Conservation (phyloP, 2,888 invertebrate genomes). For the Cheilosia soror region DNA sequence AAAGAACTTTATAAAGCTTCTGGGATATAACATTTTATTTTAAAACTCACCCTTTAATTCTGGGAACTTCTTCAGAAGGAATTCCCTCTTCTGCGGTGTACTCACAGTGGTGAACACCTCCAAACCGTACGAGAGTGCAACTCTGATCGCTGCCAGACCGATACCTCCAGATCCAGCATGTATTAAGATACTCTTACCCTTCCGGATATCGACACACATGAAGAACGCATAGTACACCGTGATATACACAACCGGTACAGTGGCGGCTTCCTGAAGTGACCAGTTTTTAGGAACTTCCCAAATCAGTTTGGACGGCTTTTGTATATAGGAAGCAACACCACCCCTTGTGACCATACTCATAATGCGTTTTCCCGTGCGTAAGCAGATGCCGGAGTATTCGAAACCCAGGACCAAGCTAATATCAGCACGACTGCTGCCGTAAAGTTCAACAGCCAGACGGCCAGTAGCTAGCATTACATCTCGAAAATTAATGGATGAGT, state of each 20-base stretch:
- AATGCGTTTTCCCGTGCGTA: slow-evolving; percentile 85
- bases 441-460: slow-evolving; percentile 92
- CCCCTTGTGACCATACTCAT: slow-evolving; percentile 87
- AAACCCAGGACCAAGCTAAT: slow-evolving; percentile 89
- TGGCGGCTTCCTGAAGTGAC: slow-evolving; percentile 90
- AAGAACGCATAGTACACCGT: slow-evolving; percentile 86
- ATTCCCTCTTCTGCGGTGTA: slow-evolving; percentile 87
- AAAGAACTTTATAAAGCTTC: background rate
- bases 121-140: slow-evolving; percentile 87
- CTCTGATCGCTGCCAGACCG: slow-evolving; percentile 91
- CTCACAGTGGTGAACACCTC: slow-evolving; percentile 90
- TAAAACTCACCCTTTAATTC: slow-evolving; percentile 84
- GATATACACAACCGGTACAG: slow-evolving; percentile 91
- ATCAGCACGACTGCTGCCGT: slow-evolving; percentile 87
- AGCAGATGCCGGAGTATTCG: slow-evolving; percentile 87
- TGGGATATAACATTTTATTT: too few species aligned
- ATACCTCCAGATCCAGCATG: slow-evolving; percentile 89
- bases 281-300: slow-evolving; percentile 90
- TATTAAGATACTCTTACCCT: slow-evolving; percentile 84
- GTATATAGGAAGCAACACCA: slow-evolving; percentile 85
- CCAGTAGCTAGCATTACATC: slow-evolving; percentile 98
- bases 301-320: slow-evolving; percentile 78
- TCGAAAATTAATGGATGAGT: slow-evolving; percentile 94
- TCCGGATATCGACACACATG: slow-evolving; percentile 79
- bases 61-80: slow-evolving; percentile 85